Base-by-base conservation (phyloP, 1,140 invertebrate genomes). In the Diuraphis noxia region DNA sequence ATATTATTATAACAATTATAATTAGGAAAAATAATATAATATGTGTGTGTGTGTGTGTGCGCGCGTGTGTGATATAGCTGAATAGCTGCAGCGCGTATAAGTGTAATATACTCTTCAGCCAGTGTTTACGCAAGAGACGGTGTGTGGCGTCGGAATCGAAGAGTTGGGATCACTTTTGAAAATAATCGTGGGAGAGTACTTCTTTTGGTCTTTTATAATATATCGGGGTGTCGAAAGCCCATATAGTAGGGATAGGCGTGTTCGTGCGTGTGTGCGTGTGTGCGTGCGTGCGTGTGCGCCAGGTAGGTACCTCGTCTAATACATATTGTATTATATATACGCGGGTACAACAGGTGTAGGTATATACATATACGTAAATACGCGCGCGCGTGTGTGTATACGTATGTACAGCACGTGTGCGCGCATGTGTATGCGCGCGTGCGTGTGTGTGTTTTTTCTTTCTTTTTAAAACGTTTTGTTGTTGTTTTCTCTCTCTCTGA, bases 171-270 rank as follows among this genome's bases (percentile, higher is more conserved):
- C 89, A 91, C 89, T 91, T 91, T 91, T 91, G 89, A 91, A 91
- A 91, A 82, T 91, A 91, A 79, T 91, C 89, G 89, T 82, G 89
- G 89, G 89, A 91, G 77, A 81, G 77, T 82, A 91, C 77, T 77
- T 91, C 89, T 91, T 91, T 91, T 91, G 89, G 89, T 91, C 89
- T 91, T 91, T 91, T 91, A 91, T 91, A 91, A 91, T 91, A 79
- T 91, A 49, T 79, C 89, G 89, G 89, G 89, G 89, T 91, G 89
- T 91, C 77, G 89, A 91, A 91, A 91, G 89, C 89, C 89, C 89
- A 82, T 89, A 41, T 36, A 52, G 77, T 49, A 82, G 89, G 77
- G 77, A 91, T 91, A 91, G 21, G 38, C 88, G 88, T 43, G 56
- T 21, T 23, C 34, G 89, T 72, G 40, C 63, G 56, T 46, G 40